Conservation (phyloP, 37 sponge, comb jelly and placozoan genomes). For the Spongia lamella region DNA sequence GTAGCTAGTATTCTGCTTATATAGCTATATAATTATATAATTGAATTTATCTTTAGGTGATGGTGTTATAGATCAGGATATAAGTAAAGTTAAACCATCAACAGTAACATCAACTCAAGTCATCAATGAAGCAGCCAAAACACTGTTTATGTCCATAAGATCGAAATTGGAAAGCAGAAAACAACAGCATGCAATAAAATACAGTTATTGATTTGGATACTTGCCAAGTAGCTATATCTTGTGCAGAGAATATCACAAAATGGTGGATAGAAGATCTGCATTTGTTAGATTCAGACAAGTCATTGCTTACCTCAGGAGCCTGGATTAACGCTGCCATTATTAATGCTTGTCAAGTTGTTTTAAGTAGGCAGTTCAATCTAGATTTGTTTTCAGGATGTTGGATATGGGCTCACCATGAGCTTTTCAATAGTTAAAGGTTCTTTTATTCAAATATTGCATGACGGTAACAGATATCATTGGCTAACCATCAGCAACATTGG, state of each 20-base stretch:
- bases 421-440: conserved; percentile 1
- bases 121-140: no score
- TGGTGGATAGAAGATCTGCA: conserved; percentile 13
- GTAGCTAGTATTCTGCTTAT: no score
- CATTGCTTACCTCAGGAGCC: background rate
- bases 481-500: conserved; percentile 7
- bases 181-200: background rate
- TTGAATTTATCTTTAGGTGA: no score
- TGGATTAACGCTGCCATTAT: conserved; percentile 6
- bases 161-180: no score
- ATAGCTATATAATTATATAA: no score
- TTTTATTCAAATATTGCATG: conserved; percentile 16
- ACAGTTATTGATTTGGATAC: conserved; percentile 7
- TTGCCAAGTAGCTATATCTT: background rate
- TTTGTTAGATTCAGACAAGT: conserved; percentile 1
- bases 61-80: no score
- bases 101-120: no score
- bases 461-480: conserved; percentile 4
- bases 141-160: no score
- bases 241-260: background rate
- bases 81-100: no score
- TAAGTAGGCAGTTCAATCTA: conserved; percentile 3
- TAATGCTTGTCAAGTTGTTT: conserved; percentile 2
- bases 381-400: conserved; percentile 6
- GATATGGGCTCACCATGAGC: conserved; percentile 3